phyloP scores from a whole-genome alignment of 2,113 vertebrate species.

The Amia ocellicauda region DNA sequence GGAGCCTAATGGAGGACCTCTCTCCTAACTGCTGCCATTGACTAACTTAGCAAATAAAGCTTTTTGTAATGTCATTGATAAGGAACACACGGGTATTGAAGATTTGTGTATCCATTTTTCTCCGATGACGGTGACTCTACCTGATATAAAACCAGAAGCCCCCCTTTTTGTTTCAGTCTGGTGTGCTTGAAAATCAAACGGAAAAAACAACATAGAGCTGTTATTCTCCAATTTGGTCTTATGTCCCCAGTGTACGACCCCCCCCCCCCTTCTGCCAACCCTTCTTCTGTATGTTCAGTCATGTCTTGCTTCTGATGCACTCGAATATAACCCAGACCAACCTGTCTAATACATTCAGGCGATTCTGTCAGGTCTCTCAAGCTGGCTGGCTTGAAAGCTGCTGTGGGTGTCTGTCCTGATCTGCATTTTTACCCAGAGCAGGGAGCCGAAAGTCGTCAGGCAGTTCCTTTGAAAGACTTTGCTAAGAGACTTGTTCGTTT shows the following conservation, averaged over 20 bases:
- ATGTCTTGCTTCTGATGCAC: slow-evolving; percentile 2
- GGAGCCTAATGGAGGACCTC: slow-evolving; percentile 2
- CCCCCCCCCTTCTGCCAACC: neutral
- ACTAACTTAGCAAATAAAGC: slow-evolving; percentile 1
- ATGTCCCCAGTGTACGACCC: neutral
- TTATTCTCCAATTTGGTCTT: neutral
- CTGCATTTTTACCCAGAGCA: slow-evolving; percentile 1
- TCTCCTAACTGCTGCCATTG: slow-evolving; percentile 10
- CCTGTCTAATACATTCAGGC: slow-evolving; percentile 11
- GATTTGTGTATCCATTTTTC: slow-evolving; percentile 9
- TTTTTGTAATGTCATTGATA: neutral
- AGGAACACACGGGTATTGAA: neutral
- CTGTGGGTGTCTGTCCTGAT: neutral
- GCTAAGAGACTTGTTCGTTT: slow-evolving; percentile 7
- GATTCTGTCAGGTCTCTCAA: slow-evolving; percentile 21
- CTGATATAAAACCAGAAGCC: slow-evolving; percentile 7
- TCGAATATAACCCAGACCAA: slow-evolving; percentile 7
- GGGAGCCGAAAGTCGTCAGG: neutral
- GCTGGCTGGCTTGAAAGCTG: slow-evolving; percentile 16
- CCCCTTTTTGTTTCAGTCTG: slow-evolving; percentile 2
- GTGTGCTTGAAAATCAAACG: neutral
- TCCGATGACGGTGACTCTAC: slow-evolving; percentile 9
- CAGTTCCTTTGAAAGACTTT: slow-evolving; percentile 14
- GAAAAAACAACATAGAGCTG: neutral
- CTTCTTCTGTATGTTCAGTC: neutral